phyloP scores from a whole-genome alignment of 2,113 vertebrate species.

The Anguilla japonica region DNA sequence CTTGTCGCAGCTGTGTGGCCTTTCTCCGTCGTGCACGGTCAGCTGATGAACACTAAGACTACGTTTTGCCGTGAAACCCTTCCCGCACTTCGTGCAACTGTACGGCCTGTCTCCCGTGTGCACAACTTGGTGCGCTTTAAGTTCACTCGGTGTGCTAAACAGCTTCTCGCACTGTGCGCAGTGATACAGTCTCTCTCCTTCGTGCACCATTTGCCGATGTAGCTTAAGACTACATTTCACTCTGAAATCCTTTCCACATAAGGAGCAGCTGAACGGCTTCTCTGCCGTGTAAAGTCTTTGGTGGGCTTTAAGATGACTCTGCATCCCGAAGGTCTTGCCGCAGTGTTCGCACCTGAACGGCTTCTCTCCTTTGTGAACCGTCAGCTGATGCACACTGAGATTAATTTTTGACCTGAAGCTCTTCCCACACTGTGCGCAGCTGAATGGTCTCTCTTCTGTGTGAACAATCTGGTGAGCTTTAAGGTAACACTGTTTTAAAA shows the following conservation, averaged over 20 bases:
- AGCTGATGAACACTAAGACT: slow-evolving; percentile 47
- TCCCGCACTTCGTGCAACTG: slow-evolving; percentile 42
- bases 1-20: slow-evolving; percentile 39
- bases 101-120: slow-evolving; percentile 45
- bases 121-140: slow-evolving; percentile 37
- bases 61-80: slow-evolving; percentile 41
- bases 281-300: slow-evolving; percentile 1
- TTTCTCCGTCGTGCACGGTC: slow-evolving; percentile 41
- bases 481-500: slow-evolving; percentile 11
- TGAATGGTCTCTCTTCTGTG: slow-evolving; percentile 11
- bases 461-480: slow-evolving; percentile 18
- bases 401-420: slow-evolving; percentile 23
- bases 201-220: slow-evolving; percentile 31
- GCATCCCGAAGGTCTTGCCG: slow-evolving; percentile 38
- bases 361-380: slow-evolving; percentile 28
- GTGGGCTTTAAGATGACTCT: slow-evolving; percentile 38
- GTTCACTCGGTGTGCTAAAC: slow-evolving; percentile 39
- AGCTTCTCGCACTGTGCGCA: slow-evolving; percentile 44
- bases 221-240: slow-evolving; percentile 34
- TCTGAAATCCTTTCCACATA: slow-evolving; percentile 29
- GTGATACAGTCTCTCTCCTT: slow-evolving; percentile 1
- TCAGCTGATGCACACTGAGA: slow-evolving; percentile 18
- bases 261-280: background rate
- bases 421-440: slow-evolving; percentile 26
- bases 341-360: slow-evolving; percentile 36